Conservation (phyloP, 2,113 vertebrate genomes). For the Opisthocomus hoazin region DNA sequence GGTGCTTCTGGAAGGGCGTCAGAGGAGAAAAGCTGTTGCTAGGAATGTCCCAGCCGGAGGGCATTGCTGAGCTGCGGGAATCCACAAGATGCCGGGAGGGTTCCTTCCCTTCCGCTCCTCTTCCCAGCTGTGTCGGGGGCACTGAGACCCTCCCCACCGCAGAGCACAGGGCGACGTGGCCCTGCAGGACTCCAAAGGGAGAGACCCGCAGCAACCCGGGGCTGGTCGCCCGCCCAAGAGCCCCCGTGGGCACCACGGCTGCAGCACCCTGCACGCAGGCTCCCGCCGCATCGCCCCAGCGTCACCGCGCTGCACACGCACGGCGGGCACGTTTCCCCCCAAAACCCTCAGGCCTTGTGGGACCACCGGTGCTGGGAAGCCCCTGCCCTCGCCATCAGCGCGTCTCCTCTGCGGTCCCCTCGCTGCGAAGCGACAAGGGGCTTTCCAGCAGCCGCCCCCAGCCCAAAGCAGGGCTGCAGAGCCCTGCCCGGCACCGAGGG, state of each 20-base stretch:
- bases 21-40: conserved; percentile 46
- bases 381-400: accelerated
- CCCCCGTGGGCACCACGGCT: accelerated
- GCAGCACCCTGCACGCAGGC: background rate
- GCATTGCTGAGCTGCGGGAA: background rate
- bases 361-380: background rate
- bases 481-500: background rate
- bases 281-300: background rate
- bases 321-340: accelerated
- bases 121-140: background rate
- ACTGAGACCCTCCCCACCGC: background rate
- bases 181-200: background rate
- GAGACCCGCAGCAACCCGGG: background rate
- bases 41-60: conserved; percentile 21
- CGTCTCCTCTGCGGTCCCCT: accelerated
- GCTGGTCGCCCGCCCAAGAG: background rate
- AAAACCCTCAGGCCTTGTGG: background rate
- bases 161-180: background rate
- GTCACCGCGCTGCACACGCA: accelerated
- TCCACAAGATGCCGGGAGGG: background rate
- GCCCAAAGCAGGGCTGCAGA: background rate
- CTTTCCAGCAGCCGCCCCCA: background rate
- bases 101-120: background rate
- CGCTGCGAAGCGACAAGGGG: background rate
- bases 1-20: background rate